These are phyloP conservation scores for Chrysotoxum bicinctum DNA, from an alignment of 2,888 invertebrate species.

Conservation along the genomic window DNA sequence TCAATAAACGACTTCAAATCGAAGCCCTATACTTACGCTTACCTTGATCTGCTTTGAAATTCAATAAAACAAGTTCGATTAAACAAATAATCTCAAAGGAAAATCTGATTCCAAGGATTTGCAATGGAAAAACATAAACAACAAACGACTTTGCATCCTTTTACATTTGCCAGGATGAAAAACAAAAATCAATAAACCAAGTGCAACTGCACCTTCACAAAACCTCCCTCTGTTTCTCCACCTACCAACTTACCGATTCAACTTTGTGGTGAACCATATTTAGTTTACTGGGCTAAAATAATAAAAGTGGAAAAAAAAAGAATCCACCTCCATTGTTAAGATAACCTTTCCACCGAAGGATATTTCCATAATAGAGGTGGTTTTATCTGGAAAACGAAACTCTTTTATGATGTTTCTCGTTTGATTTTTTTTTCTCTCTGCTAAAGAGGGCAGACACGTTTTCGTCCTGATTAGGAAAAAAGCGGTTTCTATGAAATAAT, in stretches of 20 bases:
- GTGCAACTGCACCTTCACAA: neutral
- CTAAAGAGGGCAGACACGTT: neutral
- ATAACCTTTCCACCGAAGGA: neutral
- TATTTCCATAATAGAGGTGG: neutral
- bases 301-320: neutral
- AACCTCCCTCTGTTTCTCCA: no score
- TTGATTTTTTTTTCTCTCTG: no score
- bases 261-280: neutral
- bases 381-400: neutral
- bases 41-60: slow-evolving; percentile 18
- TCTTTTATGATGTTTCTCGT: neutral
- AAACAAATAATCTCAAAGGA: neutral
- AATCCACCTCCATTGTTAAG: slow-evolving; percentile 5
- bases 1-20: slow-evolving; percentile 4
- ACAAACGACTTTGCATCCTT: neutral
- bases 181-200: slow-evolving; percentile 15
- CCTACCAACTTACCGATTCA: neutral
- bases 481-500: neutral
- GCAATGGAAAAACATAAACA: neutral
- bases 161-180: neutral
- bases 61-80: neutral
- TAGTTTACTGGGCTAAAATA: slow-evolving; percentile 16
- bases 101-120: slow-evolving; percentile 8
- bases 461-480: neutral
- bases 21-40: neutral